Evolutionary conservation across 92 coral and sea anemone genomes (phyloP), one percentile per base, ranked within the genome.

Genomic region (Zoanthus gigantus): DNA sequence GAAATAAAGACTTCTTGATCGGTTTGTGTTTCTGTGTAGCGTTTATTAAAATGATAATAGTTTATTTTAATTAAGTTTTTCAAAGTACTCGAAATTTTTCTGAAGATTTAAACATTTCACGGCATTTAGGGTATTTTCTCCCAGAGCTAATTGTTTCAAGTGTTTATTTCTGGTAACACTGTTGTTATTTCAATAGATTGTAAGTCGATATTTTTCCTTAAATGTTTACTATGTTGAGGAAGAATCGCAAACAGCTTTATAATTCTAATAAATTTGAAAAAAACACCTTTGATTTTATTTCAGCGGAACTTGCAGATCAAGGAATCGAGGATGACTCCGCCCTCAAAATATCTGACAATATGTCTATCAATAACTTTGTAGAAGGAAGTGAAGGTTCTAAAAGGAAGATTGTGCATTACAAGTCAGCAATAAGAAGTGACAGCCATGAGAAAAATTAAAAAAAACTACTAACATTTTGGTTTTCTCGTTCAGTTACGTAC

Each of bases 251-350:
- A 34, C 42, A 34, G 42, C 42, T 34, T 1, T 1, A 34, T 34
- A 34, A 0, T 1, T 13, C 58, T 8, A 53, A 53, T 23, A 23
- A 23, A 23, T 23, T 23, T 23, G 23, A 23, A 23, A 23, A 23
- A 23, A 23, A 23, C 23, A 23, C 23, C 9, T 17, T 79, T 90
- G 17, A 2, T 31, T 65, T 29, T 12, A 2, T 78, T 88, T 50
- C 83, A 95, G 98, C 98, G 81, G 92, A 93, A 13, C 91, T 95
- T 12, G 98, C 98, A 54, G 95, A 95, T 86, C 94, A 95, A 52
- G 98, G 98, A 2, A 95, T 95, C 58, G 94, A 91, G 48, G 98
- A 95, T 67, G 94, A 93, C 85, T 89, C 94, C 28, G 96, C 98
- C 3, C 87, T 95, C 10, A 91, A 76, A 37, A 95, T 95, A 34